These are phyloP conservation scores for Bombylius major DNA, from an alignment of 2,888 invertebrate species.

Conservation along the genomic window DNA sequence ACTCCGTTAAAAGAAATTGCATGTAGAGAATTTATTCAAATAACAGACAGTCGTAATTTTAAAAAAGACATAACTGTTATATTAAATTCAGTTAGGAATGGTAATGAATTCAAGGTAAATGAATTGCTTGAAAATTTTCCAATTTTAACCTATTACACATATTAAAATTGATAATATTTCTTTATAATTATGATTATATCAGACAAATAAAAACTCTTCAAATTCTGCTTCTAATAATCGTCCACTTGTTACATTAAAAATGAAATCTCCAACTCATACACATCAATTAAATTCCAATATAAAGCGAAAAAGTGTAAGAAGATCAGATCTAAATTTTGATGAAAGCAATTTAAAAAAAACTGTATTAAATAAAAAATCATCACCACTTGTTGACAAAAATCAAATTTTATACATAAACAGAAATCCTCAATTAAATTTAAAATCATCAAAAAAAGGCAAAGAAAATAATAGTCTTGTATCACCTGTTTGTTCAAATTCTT, in stretches of 20 bases:
- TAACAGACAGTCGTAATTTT: conserved; percentile 49
- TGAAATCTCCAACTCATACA: conserved; percentile 29
- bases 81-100: conserved; percentile 42
- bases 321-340: too few relatives aligned
- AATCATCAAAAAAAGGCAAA: conserved; percentile 21
- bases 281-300: conserved; percentile 34
- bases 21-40: conserved; percentile 48
- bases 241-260: conserved; percentile 14
- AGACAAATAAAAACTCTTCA: too few relatives aligned
- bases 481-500: conserved; percentile 29
- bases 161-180: too few relatives aligned
- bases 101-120: background rate
- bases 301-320: conserved; percentile 18
- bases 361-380: background rate
- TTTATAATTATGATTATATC: too few relatives aligned
- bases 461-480: conserved; percentile 37
- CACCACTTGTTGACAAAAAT: background rate
- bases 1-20: conserved; percentile 45
- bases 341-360: too few relatives aligned
- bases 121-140: too few relatives aligned
- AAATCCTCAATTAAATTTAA: background rate
- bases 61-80: conserved; percentile 53
- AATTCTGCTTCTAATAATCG: background rate
- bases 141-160: too few relatives aligned
- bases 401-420: background rate